Evolutionary conservation across 2,888 invertebrate genomes (phyloP), one percentile per base, ranked within the genome.

Genomic region (Ophion ventricosus): DNA sequence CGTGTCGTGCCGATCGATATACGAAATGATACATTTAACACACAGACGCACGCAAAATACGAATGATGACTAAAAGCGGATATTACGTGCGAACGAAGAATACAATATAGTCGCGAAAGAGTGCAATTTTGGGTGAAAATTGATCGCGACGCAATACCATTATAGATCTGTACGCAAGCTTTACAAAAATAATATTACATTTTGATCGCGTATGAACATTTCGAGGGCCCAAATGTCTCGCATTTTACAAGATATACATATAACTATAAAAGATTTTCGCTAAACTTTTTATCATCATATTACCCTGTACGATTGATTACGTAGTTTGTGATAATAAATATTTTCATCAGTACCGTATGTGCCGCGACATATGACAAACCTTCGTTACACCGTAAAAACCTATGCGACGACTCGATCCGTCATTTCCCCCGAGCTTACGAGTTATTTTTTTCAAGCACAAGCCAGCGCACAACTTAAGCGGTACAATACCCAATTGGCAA

Each of bases 291-390:
- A 90, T 91, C 88, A 91, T 89, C 88, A 91, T 89, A 88, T 88
- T 88, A 87, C 84, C 90, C 88, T 92, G 90, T 92, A 92, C 85
- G 88, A 88, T 90, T 89, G 91, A 91, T 90, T 89, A 91, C 83
- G 91, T 92, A 92, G 91, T 92, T 92, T 92, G 92, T 92, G 92
- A 92, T 92, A 93, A 92, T 93, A 92, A 93, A 92, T 90, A 90
- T 90, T 91, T 91, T 89, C 90, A 92, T 90, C 89, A 77, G 49
- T 74, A 80, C 29, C 20, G 35, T 35, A 35, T 35, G 35, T 35
- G 35, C 35, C 35, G 35, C 35, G 35, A 35, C 8, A 35, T 35
- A 7, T 35, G 7, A 35, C 35, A 8, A 35, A 8, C 1, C 5
- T 35, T 35, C 35, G 35, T 35, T 35, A 35, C 35, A 35, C 35